phyloP scores from a whole-genome alignment of 2,113 vertebrate genomes.

The Tilapia sparmanii region DNA sequence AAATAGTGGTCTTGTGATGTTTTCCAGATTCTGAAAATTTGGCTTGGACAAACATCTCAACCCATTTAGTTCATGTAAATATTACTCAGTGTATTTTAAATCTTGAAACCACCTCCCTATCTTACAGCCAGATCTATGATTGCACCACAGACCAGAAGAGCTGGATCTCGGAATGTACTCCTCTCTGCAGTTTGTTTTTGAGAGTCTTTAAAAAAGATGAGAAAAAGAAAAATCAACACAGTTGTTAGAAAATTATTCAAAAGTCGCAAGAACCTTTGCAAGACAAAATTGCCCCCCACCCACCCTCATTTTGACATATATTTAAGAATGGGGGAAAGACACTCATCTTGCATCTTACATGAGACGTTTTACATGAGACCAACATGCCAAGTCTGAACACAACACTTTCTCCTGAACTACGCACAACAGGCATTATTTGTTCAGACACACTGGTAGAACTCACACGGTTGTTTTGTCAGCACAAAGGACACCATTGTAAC shows the following conservation, averaged over 20 bases:
- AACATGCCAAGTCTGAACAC: neutral
- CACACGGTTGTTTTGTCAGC: neutral
- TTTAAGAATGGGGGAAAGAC: neutral
- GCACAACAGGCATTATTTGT: neutral
- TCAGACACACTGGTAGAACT: neutral
- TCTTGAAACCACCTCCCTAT: neutral
- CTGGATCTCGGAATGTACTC: neutral
- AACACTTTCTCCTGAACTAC: neutral
- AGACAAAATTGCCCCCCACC: neutral
- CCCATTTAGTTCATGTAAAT: neutral
- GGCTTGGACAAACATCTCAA: neutral
- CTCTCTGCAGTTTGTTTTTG: neutral
- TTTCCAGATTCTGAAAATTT: neutral
- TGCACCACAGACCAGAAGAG: neutral
- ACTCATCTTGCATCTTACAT: neutral
- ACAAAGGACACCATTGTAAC: conserved; percentile 17
- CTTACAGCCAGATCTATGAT: neutral
- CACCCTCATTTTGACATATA: neutral
- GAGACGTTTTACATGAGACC: neutral
- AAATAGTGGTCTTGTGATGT: neutral
- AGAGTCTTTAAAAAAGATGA: neutral
- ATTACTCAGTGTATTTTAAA: neutral
- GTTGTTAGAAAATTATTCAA: neutral
- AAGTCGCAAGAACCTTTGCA: neutral
- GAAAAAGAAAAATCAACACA: neutral